Base-by-base conservation (phyloP, 2,888 invertebrate species). In the Agrenia bidenticulata region DNA sequence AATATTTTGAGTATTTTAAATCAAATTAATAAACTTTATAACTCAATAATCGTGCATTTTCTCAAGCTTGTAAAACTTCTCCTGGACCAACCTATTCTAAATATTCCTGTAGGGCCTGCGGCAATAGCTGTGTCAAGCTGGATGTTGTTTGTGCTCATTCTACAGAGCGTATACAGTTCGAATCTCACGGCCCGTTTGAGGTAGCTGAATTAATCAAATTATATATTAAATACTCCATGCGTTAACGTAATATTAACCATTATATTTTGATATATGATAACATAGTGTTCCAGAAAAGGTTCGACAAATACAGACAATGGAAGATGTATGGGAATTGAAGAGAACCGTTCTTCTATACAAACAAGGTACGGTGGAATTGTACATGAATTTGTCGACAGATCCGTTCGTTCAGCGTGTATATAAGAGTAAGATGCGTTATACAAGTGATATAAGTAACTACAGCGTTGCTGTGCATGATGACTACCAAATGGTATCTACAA, bases 131-230 rank as follows among this genome's bases (percentile, higher is more conserved):
- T 67, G 13, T 13, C 58, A 1, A 51, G 39, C 23, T 67, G 64
- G 64, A 27, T 64, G n/a, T 9, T 64, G 17, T 55, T 45, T n/a
- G 53, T 50, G 15, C 37, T 67, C n/a, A 58, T 55, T 11, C 5
- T 67, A 5, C 61, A 61, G 11, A 62, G 57, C 17, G 7, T 61
- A 11, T 67, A 67, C 58, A 45, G 21, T 26, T 67, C 67, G 1
- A 64, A 64, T 39, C 39, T 64, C 2, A 64, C 55, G 1, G 63
- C 64, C 2, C 41, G 37, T 32, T 56, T 67, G 21, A 64, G 67
- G 67, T 67, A 21, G 7, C 1, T 41, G 37, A 39, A 39, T 39
- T 39, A 11, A 9, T 39, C 39, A 9, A 39, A 15, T 11, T 9
- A 39, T 15, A 39, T 39, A 11, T 39, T 39, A n/a, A n/a, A n/a